Evolutionary conservation across 2,113 vertebrate genomes (phyloP).

Genomic region (Neoarius graeffei): DNA sequence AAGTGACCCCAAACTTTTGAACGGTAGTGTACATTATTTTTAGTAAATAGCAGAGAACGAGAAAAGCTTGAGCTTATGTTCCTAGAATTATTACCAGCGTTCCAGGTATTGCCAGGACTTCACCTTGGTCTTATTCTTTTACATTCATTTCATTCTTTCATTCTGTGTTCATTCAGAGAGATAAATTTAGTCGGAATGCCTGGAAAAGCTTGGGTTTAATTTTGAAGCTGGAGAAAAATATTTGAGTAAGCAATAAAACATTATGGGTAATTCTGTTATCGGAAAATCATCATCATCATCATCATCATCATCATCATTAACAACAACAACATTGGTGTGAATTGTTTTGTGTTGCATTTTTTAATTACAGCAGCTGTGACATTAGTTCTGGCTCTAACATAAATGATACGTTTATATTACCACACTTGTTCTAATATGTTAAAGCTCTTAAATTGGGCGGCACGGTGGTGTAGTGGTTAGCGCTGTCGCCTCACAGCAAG

Average conservation of each 20-base stretch:
- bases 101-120: background rate
- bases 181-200: background rate
- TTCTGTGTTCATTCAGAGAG: background rate
- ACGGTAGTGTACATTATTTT: too few relatives aligned
- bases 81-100: background rate
- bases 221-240: background rate
- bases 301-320: background rate
- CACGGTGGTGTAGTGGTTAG: too few relatives aligned
- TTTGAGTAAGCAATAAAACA: background rate
- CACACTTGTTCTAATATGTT: background rate
- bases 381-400: background rate
- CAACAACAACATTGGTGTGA: background rate
- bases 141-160: background rate
- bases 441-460: background rate
- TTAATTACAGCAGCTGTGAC: background rate
- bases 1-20: too few relatives aligned
- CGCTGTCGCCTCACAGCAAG: too few relatives aligned
- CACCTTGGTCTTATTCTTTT: slow-evolving; percentile 2
- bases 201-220: background rate
- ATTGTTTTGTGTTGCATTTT: background rate
- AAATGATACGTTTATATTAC: background rate
- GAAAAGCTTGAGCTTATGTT: background rate
- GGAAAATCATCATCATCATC: background rate
- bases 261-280: background rate
- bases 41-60: background rate